Percentiles rank a stretch among this genome's conserved stretches.
phyloP scores from a whole-genome alignment of 2,888 invertebrate species.

The Platycheirus rosarum region DNA sequence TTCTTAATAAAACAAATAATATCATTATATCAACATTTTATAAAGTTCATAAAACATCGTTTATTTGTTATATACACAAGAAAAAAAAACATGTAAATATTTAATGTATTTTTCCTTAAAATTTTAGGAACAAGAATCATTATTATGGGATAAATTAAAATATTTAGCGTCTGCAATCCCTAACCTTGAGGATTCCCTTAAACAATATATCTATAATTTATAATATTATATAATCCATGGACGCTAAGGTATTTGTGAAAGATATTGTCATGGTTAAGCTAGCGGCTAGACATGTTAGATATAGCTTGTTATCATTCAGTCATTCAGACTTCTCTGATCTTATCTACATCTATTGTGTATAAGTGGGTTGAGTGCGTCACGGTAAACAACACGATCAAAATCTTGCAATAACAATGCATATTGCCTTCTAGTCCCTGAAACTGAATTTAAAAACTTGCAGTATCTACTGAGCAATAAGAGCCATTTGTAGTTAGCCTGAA shows the following conservation, averaged over 20 bases:
- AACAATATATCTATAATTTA: conserved; percentile 7
- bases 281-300: conserved; percentile 7
- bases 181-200: neutral
- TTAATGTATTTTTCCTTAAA: conserved; percentile 38
- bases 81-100: conserved; percentile 14
- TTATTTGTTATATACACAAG: neutral
- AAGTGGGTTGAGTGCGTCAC: too few species aligned
- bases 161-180: conserved; percentile 1
- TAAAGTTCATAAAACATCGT: conserved; percentile 7
- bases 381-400: too few species aligned
- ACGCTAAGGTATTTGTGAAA: conserved; percentile 43
- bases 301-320: conserved; percentile 16
- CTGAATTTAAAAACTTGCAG: too few species aligned
- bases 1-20: neutral
- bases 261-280: conserved; percentile 2
- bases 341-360: too few species aligned
- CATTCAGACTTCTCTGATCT: neutral
- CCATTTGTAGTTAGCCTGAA: too few species aligned
- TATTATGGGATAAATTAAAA: conserved; percentile 46
- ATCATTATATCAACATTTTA: neutral
- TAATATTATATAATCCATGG: conserved; percentile 17
- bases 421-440: too few species aligned
- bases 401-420: too few species aligned
- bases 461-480: too few species aligned
- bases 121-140: conserved; percentile 61